Evolutionary conservation across 2,797 vertebrate genomes (phyloP), one percentile per base, ranked within the genome.

Genomic region (Aplochiton taeniatus): DNA sequence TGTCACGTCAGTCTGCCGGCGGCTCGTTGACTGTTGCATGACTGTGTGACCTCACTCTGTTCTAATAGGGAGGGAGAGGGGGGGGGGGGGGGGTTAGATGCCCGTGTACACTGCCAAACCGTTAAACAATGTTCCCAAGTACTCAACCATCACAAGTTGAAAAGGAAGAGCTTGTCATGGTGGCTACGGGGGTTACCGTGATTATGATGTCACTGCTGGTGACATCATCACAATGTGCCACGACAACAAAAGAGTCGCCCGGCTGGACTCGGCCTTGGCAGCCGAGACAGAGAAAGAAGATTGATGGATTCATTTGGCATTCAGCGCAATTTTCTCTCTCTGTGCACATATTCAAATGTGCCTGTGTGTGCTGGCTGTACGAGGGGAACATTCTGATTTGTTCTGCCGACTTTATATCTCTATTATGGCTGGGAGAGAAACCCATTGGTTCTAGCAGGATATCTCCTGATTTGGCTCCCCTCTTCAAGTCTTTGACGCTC

Each of bases 321-420:
- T 81, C 75, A 70, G 80, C 86, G 83, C 80, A 84, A 87, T 88
- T 88, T 83, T 75, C 76, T 68, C 67, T 68, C 77, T 77, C 77
- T 80, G 75, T 90, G 88, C 85, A 84, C 84, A 82, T 88, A 88
- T 90, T 91, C 70, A 87, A 83, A 89, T 89, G 83, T 86, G 67
- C 77, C 77, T 66, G 60, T 78, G 60, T 78, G 78, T 81, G 81
- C 86, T 64, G 82, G 64, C 84, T 85, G 83, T 87, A 76, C 79
- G 80, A 73, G 75, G 75, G 82, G 87, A 87, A 85, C 80, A 85
- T 87, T 87, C 83, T 75, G 83, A 88, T 91, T 92, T 86, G 88
- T 90, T 90, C 89, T 88, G 88, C 85, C 72, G 78, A 86, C 88
- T 92, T 90, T 86, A 84, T 88, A 88, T 88, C 82, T 90, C 81